Conservation (phyloP, 2,113 vertebrate species). For the Ivindomyrus marchei region DNA sequence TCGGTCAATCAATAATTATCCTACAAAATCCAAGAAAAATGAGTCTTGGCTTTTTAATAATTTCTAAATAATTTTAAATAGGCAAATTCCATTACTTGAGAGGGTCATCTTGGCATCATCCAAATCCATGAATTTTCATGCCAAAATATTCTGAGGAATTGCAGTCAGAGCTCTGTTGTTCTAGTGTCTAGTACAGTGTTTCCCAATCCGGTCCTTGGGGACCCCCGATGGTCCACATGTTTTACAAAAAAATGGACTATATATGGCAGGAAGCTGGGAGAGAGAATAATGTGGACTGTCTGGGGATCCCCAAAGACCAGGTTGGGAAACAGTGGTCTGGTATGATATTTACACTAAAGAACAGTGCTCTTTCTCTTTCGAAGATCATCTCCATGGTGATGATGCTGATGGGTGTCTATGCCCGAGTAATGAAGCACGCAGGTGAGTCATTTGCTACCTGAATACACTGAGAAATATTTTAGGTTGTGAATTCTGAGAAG, state of each 20-base stretch:
- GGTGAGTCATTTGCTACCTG: conserved; percentile 53
- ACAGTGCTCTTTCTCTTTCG: conserved; percentile 18
- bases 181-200: background rate
- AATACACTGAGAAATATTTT: background rate
- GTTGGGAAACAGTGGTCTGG: background rate
- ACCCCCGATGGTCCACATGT: background rate
- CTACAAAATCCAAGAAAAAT: background rate
- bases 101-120: background rate
- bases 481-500: background rate
- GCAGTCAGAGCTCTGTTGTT: background rate
- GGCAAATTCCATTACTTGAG: background rate
- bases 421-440: conserved; percentile 76
- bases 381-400: conserved; percentile 76
- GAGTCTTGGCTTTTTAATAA: background rate
- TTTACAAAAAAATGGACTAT: background rate
- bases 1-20: background rate
- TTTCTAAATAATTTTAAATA: background rate
- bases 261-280: background rate
- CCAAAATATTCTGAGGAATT: background rate
- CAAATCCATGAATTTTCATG: background rate
- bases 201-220: background rate
- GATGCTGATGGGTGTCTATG: conserved; percentile 77
- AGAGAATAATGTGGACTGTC: background rate
- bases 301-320: background rate
- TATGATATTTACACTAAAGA: background rate